A percentile compares a stretch with the other conserved stretches of the same genome.
phyloP scores from a whole-genome alignment of 2,888 invertebrate genomes.

The Willowsia nigromaculata region DNA sequence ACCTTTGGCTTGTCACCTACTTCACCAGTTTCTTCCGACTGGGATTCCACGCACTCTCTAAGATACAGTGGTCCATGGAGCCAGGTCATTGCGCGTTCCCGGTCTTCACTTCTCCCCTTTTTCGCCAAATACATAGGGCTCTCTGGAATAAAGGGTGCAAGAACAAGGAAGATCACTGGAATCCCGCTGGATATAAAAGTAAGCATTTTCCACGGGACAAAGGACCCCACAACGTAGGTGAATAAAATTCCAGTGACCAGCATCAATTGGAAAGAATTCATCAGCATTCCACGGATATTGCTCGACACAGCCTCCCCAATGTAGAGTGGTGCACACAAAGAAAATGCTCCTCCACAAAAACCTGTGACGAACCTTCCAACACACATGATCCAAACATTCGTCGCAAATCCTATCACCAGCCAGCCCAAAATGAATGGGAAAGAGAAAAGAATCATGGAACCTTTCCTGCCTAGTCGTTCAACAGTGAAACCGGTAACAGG shows the following conservation, averaged over 20 bases:
- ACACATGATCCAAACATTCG: constrained; percentile 80
- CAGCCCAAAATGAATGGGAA: constrained; percentile 81
- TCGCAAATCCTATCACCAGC: constrained; percentile 79
- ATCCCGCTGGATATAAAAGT: constrained; percentile 86
- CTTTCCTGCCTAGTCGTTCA: constrained; percentile 75
- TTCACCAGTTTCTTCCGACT: neutral
- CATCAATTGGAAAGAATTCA: constrained; percentile 93
- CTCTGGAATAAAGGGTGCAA: constrained; percentile 91
- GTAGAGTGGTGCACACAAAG: constrained; percentile 91
- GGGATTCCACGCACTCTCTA: neutral
- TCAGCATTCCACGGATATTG: constrained; percentile 90
- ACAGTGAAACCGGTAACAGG: constrained; percentile 76
- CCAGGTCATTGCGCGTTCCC: constrained; percentile 85
- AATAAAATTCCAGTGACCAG: constrained; percentile 80
- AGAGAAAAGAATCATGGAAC: constrained; percentile 70
- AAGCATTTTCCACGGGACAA: constrained; percentile 84
- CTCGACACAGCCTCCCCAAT: constrained; percentile 92
- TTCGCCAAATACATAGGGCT: constrained; percentile 86
- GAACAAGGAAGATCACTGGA: constrained; percentile 86
- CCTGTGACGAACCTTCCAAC: constrained; percentile 82
- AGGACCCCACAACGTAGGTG: constrained; percentile 86
- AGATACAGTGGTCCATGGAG: constrained; percentile 84
- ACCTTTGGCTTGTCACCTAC: constrained; percentile 33
- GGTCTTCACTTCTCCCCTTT: constrained; percentile 83
- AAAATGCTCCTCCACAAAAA: constrained; percentile 89